Evolutionary conservation across 2,113 vertebrate species (phyloP), one percentile per base, ranked within the genome.

Genomic region (Gasterosteus aculeatus): DNA sequence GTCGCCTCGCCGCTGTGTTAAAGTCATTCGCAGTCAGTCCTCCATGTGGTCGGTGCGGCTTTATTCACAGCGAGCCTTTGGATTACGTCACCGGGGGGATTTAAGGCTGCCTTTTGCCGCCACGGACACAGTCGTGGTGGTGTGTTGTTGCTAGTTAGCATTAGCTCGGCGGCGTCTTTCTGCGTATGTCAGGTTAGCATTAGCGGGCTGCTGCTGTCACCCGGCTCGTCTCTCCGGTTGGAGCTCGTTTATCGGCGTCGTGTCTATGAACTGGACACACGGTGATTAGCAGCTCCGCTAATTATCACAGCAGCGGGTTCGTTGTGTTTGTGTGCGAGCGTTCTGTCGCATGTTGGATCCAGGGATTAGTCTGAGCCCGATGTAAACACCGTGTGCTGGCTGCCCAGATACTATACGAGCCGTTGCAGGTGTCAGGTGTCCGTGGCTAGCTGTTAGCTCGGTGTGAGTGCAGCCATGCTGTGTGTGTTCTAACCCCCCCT

Each of bases 111-210:
- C 35, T 38, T 38, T 38, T 38, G 35, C 35, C 35, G 35, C 35
- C 35, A 38, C 35, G 7, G 35, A 38, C 35, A 6, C 5, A 6
- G 35, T 33, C 33, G 33, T 33, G 33, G 33, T 33, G 33, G 33
- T 5, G 35, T 38, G 35, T 38, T 38, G 35, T 38, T 38, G 81
- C 68, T 74, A 78, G 58, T 57, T 87, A 83, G 72, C 82, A 8
- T 68, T 72, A 88, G 82, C 84, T 1, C 26, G 54, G 16, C 84
- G 73, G 71, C 84, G 9, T 69, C 31, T 58, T 38, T 60, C 56
- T 87, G 69, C 80, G 86, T 72, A 66, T 72, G 84, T 83, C 77
- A 62, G 54, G 64, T 75, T 82, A 88, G 84, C 74, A 10, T 53
- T 53, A 7, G 15, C 35, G 35, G 35, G 35, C 35, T 38, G 35